Base-by-base conservation (phyloP, 1,140 invertebrate species). In the Drosophila willistoni region DNA sequence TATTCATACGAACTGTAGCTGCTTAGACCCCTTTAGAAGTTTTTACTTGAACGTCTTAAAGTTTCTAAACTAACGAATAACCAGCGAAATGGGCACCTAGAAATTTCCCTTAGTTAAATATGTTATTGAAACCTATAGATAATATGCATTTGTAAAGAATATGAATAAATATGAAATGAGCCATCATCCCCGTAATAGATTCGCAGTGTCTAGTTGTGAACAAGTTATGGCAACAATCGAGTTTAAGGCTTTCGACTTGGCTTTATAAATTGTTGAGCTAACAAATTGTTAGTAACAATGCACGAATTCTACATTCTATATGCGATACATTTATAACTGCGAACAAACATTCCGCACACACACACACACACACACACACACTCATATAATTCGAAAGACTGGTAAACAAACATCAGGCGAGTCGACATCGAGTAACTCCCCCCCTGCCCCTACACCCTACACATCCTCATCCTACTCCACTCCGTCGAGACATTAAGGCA, bases 201-300 rank as follows among this genome's bases (percentile, higher is more conserved):
- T 13, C 12, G 12, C 36, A 39, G 36, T 39, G 5, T 39, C 10
- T 39, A 51, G 70, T 9, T 60, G 71, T 71, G 36, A 73, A 73
- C 62, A 42, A 54, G 71, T 73, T 51, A 66, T 39, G 71, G 42
- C 64, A 61, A 69, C 42, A 78, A 39, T 42, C 60, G 64, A 42
- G 55, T 39, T 42, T 44, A 22, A 51, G 17, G 17, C 44, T 47
- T 47, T 47, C 17, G 44, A 51, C 4, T 51, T 9, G 7, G 19
- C 64, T 75, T 69, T 77, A 68, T 65, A 81, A 69, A 68, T 61
- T 62, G 68, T 67, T 73, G 51, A 78, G 65, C 68, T 70, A 86
- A 79, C 81, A 82, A 86, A 79, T 82, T 85, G 82, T 79, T 87
- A 85, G 68, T 79, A 82, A 68, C 79, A 67, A 77, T 82, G 77